Evolutionary conservation across 92 coral and sea anemone species (phyloP), one percentile per base, ranked within the genome.

Genomic region (Heteractis magnifica): DNA sequence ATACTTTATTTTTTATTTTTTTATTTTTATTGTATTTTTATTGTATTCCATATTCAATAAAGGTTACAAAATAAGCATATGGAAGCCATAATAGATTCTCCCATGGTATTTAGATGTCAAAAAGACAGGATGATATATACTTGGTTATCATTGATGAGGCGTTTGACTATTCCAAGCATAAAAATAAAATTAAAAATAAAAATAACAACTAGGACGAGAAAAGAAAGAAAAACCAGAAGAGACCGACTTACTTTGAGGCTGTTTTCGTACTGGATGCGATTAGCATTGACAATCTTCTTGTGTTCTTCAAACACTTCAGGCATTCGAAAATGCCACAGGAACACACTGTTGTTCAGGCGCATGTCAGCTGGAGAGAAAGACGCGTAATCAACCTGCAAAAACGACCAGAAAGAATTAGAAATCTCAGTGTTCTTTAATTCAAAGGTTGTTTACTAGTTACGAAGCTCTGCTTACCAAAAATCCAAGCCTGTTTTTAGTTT

Each of bases 321-420:
- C 99, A 97, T 97, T 75, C 99, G 88, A 76, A 92, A 97, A 71
- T 97, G 99, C 99, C 99, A 97, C 91, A 94, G 99, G 84, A 97
- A 97, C 52, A 97, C 99, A 70, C 98, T 97, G 92, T 97, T 97
- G 94, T 97, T 97, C 71, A 97, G 92, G 4, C 99, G 91, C 98
- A 97, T 97, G 90, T 97, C 99, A 65, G 98, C 99, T 1, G 99
- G 99, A 3, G 99, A 90, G 85, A 97, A 97, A n/a, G 99, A 97
- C 23, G 98, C 99, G 70, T 97, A 97, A 72, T 97, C 99, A 51
- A 97, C 98, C 98, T 95, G 84, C 21, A 52, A 13, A 50, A 52
- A 55, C 15, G 65, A 26, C 19, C 6, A 48, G 21, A 18, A 84
- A 7, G 52, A 15, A n/a, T 51, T n/a, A 6, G 2, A 51, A 16